Conservation (phyloP, 2,888 invertebrate genomes). For the Atherix ibis region DNA sequence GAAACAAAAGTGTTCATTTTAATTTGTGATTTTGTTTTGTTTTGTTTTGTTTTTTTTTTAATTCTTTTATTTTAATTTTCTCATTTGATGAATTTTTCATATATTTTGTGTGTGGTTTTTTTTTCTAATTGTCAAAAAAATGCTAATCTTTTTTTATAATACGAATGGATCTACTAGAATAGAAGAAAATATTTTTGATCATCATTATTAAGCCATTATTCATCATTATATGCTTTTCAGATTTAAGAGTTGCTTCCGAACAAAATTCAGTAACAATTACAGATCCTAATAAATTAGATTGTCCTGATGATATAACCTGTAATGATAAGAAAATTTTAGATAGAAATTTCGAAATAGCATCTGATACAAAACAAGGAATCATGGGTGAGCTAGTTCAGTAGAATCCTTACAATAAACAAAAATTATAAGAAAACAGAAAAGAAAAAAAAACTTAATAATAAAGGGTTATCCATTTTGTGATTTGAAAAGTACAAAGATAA, state of each 20-base stretch:
- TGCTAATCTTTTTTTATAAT: too few species aligned
- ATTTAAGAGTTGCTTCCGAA: constrained; percentile 10
- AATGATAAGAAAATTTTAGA: constrained; percentile 18
- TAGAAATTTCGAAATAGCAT: constrained; percentile 22
- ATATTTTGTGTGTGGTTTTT: too few species aligned
- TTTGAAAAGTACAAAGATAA: too few species aligned
- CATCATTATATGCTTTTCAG: constrained; percentile 1
- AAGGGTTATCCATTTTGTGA: too few species aligned
- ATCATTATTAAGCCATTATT: too few species aligned
- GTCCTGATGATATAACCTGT: not conserved
- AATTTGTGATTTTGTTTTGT: constrained; percentile 4
- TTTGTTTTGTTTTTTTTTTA: not conserved
- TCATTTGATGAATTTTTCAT: not conserved
- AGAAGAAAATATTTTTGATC: not conserved
- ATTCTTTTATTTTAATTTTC: too few species aligned
- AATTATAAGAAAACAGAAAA: too few species aligned
- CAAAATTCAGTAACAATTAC: constrained; percentile 4
- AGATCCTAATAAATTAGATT: constrained; percentile 2
- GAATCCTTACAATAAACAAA: too few species aligned
- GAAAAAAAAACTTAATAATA: too few species aligned
- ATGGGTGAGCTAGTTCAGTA: constrained; percentile 16
- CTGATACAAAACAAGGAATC: constrained; percentile 15
- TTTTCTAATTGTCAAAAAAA: too few species aligned
- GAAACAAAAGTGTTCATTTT: not conserved
- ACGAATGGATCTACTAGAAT: too few species aligned